Conservation (phyloP, 2,888 invertebrate genomes). For the Chromoteleia sp. region DNA sequence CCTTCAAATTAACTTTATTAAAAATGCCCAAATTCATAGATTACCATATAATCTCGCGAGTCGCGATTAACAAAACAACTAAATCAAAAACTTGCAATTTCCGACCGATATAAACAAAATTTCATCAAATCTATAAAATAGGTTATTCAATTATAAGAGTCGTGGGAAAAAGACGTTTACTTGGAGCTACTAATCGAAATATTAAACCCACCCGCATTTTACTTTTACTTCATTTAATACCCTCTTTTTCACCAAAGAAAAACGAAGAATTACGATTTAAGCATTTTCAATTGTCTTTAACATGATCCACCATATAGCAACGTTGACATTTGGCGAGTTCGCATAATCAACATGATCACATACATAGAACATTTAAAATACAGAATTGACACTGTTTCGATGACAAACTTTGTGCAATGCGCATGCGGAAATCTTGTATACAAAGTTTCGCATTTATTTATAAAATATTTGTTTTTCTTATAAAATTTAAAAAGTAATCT, state of each 20-base stretch:
- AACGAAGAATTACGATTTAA: neutral
- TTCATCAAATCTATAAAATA: neutral
- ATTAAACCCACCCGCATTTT: constrained; percentile 8
- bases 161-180: neutral
- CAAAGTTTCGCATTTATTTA: too few relatives aligned
- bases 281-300: neutral
- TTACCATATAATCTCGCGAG: neutral
- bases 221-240: neutral
- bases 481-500: too few relatives aligned
- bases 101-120: neutral
- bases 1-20: constrained; percentile 46
- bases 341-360: too few relatives aligned
- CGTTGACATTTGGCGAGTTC: too few relatives aligned
- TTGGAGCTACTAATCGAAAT: neutral
- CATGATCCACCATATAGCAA: too few relatives aligned
- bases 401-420: too few relatives aligned
- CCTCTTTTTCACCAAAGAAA: neutral
- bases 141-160: neutral
- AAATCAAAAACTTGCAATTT: neutral
- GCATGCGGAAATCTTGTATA: too few relatives aligned
- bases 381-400: too few relatives aligned
- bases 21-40: constrained; percentile 51
- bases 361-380: neutral
- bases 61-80: neutral
- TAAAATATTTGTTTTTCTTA: too few relatives aligned